phyloP scores from a whole-genome alignment of 2,888 invertebrate genomes.

The Trilocha varians region DNA sequence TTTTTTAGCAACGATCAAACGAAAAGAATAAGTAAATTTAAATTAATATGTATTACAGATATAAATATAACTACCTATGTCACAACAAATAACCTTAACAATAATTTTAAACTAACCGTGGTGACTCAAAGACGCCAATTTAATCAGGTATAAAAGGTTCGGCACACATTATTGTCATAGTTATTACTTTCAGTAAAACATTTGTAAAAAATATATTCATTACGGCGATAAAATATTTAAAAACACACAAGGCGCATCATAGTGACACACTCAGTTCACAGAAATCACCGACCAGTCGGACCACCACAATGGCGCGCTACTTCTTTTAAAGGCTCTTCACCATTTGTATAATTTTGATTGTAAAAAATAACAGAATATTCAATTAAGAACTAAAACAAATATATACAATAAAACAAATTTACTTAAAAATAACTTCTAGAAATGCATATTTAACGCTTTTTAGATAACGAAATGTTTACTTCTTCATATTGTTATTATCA shows the following conservation, averaged over 20 bases:
- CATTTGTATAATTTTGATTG: no score
- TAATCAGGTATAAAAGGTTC: constrained; percentile 64
- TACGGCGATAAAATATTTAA: constrained; percentile 43
- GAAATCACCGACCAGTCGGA: constrained; percentile 27
- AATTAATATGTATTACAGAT: no score
- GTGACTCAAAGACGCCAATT: constrained; percentile 57
- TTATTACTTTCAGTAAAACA: constrained; percentile 47
- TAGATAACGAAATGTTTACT: no score
- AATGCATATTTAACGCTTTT: no score
- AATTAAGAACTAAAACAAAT: no score
- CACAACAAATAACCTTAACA: constrained; percentile 70
- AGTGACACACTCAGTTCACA: constrained; percentile 41
- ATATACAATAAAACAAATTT: no score
- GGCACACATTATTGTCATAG: constrained; percentile 71
- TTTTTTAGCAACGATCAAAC: no score
- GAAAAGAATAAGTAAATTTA: no score
- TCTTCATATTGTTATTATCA: no score
- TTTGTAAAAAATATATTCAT: constrained; percentile 59
- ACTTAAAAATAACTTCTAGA: no score
- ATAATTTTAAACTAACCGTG: constrained; percentile 66
- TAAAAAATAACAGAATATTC: no score
- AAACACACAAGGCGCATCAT: constrained; percentile 46
- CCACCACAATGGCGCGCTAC: constrained; percentile 61
- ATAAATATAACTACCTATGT: constrained; percentile 50
- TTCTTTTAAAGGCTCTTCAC: constrained; percentile 19